These are phyloP conservation scores for Crenuchus spilurus DNA, from an alignment of 2,797 vertebrate species.

Conservation along the genomic window DNA sequence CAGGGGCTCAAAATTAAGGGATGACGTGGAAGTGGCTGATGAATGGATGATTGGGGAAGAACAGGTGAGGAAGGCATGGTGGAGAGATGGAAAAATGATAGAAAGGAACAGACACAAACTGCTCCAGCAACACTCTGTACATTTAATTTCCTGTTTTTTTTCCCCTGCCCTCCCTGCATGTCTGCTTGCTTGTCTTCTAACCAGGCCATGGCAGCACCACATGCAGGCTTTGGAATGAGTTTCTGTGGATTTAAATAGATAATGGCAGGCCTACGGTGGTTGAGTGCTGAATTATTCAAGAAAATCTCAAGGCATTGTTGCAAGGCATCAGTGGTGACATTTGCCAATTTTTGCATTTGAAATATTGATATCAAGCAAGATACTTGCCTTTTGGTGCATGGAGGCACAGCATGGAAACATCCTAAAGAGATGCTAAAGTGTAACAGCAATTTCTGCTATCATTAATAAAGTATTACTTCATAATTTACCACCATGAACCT, in stretches of 20 bases:
- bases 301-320: slow-evolving; percentile 75
- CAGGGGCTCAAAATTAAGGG: slow-evolving; percentile 43
- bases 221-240: slow-evolving; percentile 68
- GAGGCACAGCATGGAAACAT: not conserved
- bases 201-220: slow-evolving; percentile 60
- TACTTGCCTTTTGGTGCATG: slow-evolving; percentile 31
- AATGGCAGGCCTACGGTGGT: slow-evolving; percentile 69
- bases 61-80: slow-evolving; percentile 24
- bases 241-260: slow-evolving; percentile 77
- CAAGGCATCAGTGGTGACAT: slow-evolving; percentile 69
- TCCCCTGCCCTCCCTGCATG: slow-evolving; percentile 38
- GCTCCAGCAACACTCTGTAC: slow-evolving; percentile 33
- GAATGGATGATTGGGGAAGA: slow-evolving; percentile 44
- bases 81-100: slow-evolving; percentile 44
- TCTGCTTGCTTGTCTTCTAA: slow-evolving; percentile 52
- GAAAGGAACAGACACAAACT: slow-evolving; percentile 37
- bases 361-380: slow-evolving; percentile 70
- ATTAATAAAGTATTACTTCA: not conserved
- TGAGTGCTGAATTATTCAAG: slow-evolving; percentile 76
- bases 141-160: slow-evolving; percentile 57
- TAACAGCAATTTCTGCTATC: not conserved
- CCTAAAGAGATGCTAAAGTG: not conserved
- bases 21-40: slow-evolving; percentile 48
- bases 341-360: slow-evolving; percentile 64
- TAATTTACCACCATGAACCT: not conserved